Evolutionary conservation across 2,888 invertebrate species (phyloP), one percentile per base, ranked within the genome.

Genomic region (Trichopoda pennipes): DNA sequence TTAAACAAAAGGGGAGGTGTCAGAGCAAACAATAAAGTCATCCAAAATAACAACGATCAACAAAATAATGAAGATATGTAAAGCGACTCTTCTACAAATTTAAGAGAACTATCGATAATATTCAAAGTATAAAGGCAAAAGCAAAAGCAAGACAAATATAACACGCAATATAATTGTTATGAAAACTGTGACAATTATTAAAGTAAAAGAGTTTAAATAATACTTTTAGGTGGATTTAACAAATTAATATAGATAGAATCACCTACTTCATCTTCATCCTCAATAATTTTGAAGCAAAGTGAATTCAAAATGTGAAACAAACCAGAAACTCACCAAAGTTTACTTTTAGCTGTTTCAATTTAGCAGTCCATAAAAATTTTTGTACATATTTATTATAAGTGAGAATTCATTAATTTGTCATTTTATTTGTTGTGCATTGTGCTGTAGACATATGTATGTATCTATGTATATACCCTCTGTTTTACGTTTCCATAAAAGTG

Each of bases 1-100:
- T 76, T 49, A 9, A 74, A 74, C 49, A 84, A 88, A 89, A 88
- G 88, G 88, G 89, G 89, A 89, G 89, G 89, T 87, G 89, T 88
- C 80, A 82, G 78, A 72, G 58, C 87, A 87, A 87, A 69, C 72
- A 73, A 83, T 78, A 60, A 80, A 66, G 68, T 78, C 56, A 80
- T 44, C 60, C 64, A 53, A 74, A 61, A 84, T 81, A 83, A 84
- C 58, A 72, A 66, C 56, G 79, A 64, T 61, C 77, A 58, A 64
- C 28, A 47, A 58, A 69, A 61, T 51, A 23, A 51, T 35, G 19
- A 47, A 64, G 17, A 69, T 53, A 61, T 55, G 28, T 17, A 61
- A 69, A 55, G 44, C 9, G 21, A 38, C 17, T 61, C 16, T 12
- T 58, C 14, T 35, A 53, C 7, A 16, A 32, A 28, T 55, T 61